Evolutionary conservation across 2,113 vertebrate genomes (phyloP).

Genomic region (Muntiacus reevesi): DNA sequence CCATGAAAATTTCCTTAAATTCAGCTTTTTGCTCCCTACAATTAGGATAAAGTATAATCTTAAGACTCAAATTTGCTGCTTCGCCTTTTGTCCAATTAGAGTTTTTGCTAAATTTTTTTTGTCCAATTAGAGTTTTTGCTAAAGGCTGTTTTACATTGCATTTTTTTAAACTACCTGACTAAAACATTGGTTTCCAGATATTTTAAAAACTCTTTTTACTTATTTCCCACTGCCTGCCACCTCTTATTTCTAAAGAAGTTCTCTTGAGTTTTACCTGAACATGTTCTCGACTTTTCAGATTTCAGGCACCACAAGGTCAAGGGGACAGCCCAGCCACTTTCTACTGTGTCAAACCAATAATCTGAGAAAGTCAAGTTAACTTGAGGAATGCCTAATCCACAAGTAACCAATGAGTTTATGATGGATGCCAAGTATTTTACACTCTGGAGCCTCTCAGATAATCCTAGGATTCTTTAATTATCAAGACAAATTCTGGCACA

Average conservation of each 20-base stretch:
- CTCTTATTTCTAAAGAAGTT: background rate
- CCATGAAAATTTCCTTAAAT: background rate
- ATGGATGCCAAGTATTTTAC: background rate
- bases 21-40: background rate
- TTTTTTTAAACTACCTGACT: conserved; percentile 2
- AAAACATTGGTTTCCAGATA: background rate
- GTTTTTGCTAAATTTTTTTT: conserved; percentile 15
- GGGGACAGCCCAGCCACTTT: background rate
- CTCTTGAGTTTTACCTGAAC: background rate
- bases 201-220: background rate
- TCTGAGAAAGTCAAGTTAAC: background rate
- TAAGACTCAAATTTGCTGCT: background rate
- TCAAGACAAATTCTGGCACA: background rate
- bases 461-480: background rate
- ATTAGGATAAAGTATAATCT: background rate
- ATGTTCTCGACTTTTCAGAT: background rate
- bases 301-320: background rate
- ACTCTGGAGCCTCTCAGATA: background rate
- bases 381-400: background rate
- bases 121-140: background rate
- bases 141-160: background rate
- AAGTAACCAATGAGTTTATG: background rate
- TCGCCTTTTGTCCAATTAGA: background rate
- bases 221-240: background rate
- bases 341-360: background rate